Evolutionary conservation across 2,113 vertebrate genomes (phyloP), one percentile per base, ranked within the genome.

Genomic region (Lampris incognitus): DNA sequence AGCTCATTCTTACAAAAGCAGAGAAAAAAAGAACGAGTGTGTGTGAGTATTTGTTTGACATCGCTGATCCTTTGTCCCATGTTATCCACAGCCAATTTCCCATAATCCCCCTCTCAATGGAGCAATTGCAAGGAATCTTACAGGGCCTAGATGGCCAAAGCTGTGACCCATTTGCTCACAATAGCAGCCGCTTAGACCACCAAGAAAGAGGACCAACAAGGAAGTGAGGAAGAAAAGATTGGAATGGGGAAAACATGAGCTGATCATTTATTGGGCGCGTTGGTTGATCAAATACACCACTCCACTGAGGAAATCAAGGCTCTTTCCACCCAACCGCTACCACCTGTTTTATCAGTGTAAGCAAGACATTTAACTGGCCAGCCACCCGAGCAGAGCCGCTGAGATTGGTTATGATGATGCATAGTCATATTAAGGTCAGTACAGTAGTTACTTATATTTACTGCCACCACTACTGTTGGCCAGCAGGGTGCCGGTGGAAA

Each of bases 71-170:
- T 85, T 87, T 89, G 85, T 81, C 75, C 65, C 11, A 51, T 76
- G 80, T 87, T 81, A 79, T 66, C 81, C 56, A 54, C 74, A 89
- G 82, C 87, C 88, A 88, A 90, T 87, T 90, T 88, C 62, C 69
- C 66, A 69, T 90, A 91, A 92, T 92, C 84, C 91, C 66, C 69
- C 76, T 79, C 86, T 85, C 80, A 91, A 74, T 86, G 79, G 79
- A 55, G 70, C 75, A 80, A 84, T 79, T 74, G 70, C 50, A 79
- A 67, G 72, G 81, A 79, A 75, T 60, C 62, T 52, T 72, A 71
- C 85, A 62, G 78, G 52, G 78, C 68, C 69, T 60, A 63, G 76
- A 86, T 82, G 75, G 83, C 87, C 79, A 82, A 78, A 83, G 70
- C 84, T 9, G 62, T 79, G 68, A 72, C 79, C 82, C 70, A 80